These are phyloP conservation scores for Nipponia nippon DNA, from an alignment of 2,113 vertebrate species.

Conservation along the genomic window DNA sequence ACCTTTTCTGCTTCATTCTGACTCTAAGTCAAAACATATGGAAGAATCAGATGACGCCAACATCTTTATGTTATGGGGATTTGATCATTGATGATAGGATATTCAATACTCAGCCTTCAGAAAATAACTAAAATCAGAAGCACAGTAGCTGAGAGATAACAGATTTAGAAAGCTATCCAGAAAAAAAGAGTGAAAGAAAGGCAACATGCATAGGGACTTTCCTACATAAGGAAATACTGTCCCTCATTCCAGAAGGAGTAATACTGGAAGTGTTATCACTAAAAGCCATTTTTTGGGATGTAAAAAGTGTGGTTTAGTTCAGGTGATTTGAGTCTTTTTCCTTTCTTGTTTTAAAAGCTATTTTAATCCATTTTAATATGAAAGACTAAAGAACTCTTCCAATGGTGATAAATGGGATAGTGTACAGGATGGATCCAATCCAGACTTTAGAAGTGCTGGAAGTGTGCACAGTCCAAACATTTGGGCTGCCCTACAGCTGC, in stretches of 20 bases:
- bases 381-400: neutral
- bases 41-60: neutral
- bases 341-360: neutral
- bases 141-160: neutral
- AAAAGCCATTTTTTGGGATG: neutral
- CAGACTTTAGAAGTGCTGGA: neutral
- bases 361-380: neutral
- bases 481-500: neutral
- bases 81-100: neutral
- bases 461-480: neutral
- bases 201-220: neutral
- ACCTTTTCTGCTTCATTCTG: neutral
- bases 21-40: neutral
- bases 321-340: neutral
- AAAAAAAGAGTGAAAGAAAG: neutral
- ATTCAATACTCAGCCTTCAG: neutral
- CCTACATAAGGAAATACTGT: neutral
- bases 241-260: neutral
- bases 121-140: neutral
- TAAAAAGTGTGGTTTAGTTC: neutral
- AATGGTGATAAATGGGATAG: neutral
- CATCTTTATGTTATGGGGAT: fast-evolving
- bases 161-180: neutral
- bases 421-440: neutral
- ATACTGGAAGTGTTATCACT: neutral